Percentiles rank a stretch among this genome's conserved stretches.
Conservation (phyloP, 2,113 vertebrate genomes). For the Cardinalis cardinalis region DNA sequence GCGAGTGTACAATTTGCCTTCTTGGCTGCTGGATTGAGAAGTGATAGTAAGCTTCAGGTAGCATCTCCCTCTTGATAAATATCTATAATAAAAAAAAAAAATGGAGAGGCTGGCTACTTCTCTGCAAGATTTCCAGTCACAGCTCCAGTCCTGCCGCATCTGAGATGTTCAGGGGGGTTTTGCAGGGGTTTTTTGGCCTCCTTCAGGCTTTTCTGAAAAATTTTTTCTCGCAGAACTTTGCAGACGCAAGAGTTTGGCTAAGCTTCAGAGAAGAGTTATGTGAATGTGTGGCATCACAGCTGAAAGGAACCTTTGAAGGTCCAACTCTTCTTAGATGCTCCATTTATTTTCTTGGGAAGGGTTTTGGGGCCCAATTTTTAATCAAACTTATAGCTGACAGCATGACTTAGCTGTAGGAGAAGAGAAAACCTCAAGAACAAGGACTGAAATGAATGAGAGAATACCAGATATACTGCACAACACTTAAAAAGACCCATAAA, state of each 20-base stretch:
- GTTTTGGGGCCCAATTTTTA: neutral
- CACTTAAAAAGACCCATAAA: neutral
- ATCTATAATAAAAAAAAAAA: neutral
- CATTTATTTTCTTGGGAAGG: neutral
- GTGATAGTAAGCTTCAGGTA: neutral
- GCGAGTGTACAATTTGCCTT: neutral
- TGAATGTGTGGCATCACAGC: neutral
- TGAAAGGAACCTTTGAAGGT: neutral
- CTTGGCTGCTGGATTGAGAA: neutral
- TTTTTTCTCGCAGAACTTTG: neutral
- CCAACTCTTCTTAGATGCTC: neutral
- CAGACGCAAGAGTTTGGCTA: neutral
- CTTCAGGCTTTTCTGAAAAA: neutral
- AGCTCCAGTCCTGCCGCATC: neutral
- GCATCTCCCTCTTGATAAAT: neutral
- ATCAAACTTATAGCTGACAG: neutral
- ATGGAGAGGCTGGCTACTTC: neutral
- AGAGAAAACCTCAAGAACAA: neutral
- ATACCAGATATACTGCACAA: neutral
- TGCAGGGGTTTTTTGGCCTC: fast-evolving
- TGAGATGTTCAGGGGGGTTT: neutral
- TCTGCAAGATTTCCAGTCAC: neutral
- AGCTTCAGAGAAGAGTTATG: neutral
- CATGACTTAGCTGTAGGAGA: neutral
- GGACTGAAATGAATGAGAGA: neutral